Percentiles rank a stretch among this genome's conserved stretches.
Evolutionary conservation across 2,888 invertebrate genomes (phyloP).

Genomic region (Cacoxenus indagator): DNA sequence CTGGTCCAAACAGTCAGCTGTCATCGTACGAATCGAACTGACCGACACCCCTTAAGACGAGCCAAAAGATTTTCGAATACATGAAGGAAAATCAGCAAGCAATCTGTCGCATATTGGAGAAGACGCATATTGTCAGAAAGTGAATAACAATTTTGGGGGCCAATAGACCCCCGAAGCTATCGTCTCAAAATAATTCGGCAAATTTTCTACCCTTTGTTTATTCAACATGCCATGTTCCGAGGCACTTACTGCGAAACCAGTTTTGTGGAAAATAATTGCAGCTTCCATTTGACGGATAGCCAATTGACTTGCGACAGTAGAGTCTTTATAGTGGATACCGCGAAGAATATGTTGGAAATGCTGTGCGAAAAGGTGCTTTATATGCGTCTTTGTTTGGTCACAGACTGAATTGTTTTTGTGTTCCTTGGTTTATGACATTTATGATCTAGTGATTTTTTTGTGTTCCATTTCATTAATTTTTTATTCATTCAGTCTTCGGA

Average conservation of each 20-base stretch:
- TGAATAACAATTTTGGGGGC: neutral
- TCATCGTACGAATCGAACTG: conserved; percentile 22
- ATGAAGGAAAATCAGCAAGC: conserved; percentile 11
- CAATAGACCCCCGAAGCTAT: neutral
- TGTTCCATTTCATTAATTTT: too few relatives aligned
- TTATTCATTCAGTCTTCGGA: too few relatives aligned
- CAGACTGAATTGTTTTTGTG: too few relatives aligned
- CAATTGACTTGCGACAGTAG: neutral
- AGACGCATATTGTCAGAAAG: too few relatives aligned
- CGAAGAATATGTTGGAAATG: neutral
- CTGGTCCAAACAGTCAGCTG: neutral
- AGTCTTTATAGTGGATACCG: neutral
- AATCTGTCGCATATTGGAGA: conserved; percentile 24
- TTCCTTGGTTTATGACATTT: too few relatives aligned
- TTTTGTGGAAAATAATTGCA: conserved; percentile 37
- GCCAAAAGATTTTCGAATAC: conserved; percentile 20
- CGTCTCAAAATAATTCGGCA: neutral
- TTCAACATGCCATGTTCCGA: conserved; percentile 31
- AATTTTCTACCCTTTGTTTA: neutral
- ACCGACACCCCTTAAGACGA: conserved; percentile 17
- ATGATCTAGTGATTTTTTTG: too few relatives aligned
- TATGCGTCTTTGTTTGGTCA: too few relatives aligned
- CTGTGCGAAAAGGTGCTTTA: neutral
- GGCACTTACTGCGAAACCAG: conserved; percentile 31
- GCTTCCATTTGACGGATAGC: conserved; percentile 16